A percentile compares a stretch with the other conserved stretches of the same genome.
These are phyloP conservation scores for Falco peregrinus DNA, from an alignment of 2,797 vertebrate genomes.

Conservation along the genomic window DNA sequence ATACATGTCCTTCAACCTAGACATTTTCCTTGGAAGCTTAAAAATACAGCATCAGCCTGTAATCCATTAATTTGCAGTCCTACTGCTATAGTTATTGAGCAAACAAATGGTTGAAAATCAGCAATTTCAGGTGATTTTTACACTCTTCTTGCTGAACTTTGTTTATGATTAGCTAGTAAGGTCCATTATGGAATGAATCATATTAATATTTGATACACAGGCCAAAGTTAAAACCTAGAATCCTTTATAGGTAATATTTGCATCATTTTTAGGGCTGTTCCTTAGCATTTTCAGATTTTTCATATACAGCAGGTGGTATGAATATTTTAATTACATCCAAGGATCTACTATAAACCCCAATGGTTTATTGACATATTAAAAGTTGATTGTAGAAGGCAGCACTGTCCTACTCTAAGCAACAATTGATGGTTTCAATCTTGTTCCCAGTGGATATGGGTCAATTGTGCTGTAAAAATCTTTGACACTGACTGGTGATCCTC, in stretches of 20 bases:
- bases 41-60: not conserved
- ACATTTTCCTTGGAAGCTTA: not conserved
- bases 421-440: not conserved
- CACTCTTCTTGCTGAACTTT: not conserved
- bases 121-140: not conserved
- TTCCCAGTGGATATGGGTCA: not conserved
- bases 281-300: not conserved
- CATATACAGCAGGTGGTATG: not conserved
- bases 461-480: not conserved
- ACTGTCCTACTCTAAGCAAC: not conserved
- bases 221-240: not conserved
- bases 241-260: not conserved
- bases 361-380: not conserved
- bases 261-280: not conserved
- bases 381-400: not conserved
- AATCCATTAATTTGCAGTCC: not conserved
- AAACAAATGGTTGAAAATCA: not conserved
- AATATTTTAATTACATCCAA: not conserved
- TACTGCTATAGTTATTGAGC: not conserved
- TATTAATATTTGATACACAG: not conserved
- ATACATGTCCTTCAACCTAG: rapidly evolving
- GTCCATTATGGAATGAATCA: not conserved
- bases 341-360: not conserved
- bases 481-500: not conserved
- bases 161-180: not conserved